These are phyloP conservation scores for Casuarius casuarius DNA, from an alignment of 2,113 vertebrate genomes.

Conservation along the genomic window DNA sequence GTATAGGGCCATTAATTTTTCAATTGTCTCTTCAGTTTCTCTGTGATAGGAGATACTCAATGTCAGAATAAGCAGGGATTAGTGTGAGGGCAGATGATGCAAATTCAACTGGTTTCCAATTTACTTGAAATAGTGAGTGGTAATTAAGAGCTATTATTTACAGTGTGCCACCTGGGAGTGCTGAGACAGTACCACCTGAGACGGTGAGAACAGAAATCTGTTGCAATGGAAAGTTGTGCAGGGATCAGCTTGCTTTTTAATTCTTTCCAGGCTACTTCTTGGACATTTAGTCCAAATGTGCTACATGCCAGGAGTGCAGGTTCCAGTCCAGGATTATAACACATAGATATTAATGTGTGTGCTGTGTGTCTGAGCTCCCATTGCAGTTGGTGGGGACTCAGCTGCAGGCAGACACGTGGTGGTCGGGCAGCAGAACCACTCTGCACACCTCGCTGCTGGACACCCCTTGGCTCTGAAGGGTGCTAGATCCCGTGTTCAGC, in stretches of 20 bases:
- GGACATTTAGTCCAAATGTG: neutral
- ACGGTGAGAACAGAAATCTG: neutral
- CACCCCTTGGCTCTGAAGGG: neutral
- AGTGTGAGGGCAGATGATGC: neutral
- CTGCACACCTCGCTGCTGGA: neutral
- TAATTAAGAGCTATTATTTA: constrained; percentile 48
- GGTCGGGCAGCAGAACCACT: fast-evolving
- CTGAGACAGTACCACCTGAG: constrained; percentile 10
- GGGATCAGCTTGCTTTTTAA: neutral
- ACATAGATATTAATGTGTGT: too few species aligned
- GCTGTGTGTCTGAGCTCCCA: neutral
- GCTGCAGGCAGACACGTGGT: fast-evolving
- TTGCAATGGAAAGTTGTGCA: neutral
- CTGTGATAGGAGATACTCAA: neutral
- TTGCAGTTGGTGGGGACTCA: neutral
- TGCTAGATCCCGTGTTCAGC: neutral
- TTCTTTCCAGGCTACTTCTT: neutral
- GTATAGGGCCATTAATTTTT: neutral
- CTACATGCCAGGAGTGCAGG: neutral
- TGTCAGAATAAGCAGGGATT: constrained; percentile 32
- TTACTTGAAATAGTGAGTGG: neutral
- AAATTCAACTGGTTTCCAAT: neutral
- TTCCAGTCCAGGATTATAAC: neutral
- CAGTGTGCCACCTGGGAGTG: neutral
- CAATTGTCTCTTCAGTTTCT: neutral